Conservation (phyloP, 2,888 invertebrate species). For the Ormyrus rosae region DNA sequence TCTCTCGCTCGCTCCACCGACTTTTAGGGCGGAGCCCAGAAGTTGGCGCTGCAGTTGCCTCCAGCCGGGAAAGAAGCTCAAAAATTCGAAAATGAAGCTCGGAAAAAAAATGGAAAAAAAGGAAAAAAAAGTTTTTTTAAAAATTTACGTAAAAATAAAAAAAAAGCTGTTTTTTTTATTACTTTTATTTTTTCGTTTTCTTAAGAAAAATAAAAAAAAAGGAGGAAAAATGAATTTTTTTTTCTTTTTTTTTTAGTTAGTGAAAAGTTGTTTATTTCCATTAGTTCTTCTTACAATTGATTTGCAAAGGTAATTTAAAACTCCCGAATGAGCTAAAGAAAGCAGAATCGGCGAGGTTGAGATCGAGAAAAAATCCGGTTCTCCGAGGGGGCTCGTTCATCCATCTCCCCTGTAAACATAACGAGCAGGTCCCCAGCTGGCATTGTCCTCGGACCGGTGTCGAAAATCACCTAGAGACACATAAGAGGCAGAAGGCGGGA, state of each 20-base stretch:
- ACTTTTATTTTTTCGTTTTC: conserved; percentile 11
- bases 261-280: background rate
- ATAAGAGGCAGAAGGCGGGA: background rate
- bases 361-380: conserved; percentile 41
- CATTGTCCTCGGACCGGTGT: conserved; percentile 18
- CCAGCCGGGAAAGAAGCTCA: conserved; percentile 58
- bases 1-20: conserved; percentile 63
- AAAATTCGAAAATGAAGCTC: conserved; percentile 50
- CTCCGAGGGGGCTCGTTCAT: background rate
- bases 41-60: conserved; percentile 60
- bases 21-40: conserved; percentile 73
- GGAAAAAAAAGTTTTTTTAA: conserved; percentile 53
- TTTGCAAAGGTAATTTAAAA: background rate
- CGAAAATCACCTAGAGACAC: conserved; percentile 35
- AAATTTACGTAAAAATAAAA: conserved; percentile 20
- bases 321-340: background rate
- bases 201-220: conserved; percentile 57
- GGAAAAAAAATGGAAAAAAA: conserved; percentile 39
- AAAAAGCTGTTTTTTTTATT: conserved; percentile 25
- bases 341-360: background rate
- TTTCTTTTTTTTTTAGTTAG: background rate
- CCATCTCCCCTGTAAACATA: background rate
- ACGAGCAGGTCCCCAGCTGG: background rate
- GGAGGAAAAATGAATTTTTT: conserved; percentile 23
- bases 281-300: conserved; percentile 1